phyloP scores from a whole-genome alignment of 2,797 vertebrate species.

The Erethizon dorsatum region DNA sequence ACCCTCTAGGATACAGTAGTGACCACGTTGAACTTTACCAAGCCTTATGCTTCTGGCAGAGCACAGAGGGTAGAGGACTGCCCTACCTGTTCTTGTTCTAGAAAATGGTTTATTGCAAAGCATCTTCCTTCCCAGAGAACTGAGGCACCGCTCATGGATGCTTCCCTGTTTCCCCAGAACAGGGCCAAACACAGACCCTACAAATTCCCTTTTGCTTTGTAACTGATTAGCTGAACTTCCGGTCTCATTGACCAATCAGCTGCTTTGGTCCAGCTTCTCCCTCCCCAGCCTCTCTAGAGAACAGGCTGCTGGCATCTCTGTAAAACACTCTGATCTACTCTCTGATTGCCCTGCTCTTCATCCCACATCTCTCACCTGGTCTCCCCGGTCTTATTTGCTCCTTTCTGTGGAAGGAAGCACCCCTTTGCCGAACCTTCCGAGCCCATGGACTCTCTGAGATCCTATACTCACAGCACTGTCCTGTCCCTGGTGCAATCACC shows the following conservation, averaged over 20 bases:
- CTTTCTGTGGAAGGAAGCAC: neutral
- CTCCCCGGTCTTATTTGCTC: neutral
- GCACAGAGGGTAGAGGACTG: neutral
- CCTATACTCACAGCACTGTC: neutral
- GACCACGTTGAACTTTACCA: neutral
- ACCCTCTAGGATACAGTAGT: neutral
- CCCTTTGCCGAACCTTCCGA: no score
- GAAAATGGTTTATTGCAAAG: neutral
- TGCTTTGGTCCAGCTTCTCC: no score
- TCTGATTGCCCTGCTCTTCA: accelerated
- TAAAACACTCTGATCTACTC: accelerated
- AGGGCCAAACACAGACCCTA: neutral
- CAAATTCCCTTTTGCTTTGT: neutral
- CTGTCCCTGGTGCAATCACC: accelerated
- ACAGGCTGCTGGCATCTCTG: no score
- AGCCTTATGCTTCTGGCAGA: neutral
- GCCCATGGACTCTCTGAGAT: neutral
- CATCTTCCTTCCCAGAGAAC: neutral
- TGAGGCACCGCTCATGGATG: accelerated
- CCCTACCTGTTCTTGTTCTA: neutral
- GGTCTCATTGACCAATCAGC: accelerated
- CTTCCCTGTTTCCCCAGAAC: neutral
- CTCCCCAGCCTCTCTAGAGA: neutral
- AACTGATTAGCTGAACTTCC: neutral
- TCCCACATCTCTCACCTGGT: neutral